Evolutionary conservation across 2,888 invertebrate genomes (phyloP).

Genomic region (Pollenia angustigena): DNA sequence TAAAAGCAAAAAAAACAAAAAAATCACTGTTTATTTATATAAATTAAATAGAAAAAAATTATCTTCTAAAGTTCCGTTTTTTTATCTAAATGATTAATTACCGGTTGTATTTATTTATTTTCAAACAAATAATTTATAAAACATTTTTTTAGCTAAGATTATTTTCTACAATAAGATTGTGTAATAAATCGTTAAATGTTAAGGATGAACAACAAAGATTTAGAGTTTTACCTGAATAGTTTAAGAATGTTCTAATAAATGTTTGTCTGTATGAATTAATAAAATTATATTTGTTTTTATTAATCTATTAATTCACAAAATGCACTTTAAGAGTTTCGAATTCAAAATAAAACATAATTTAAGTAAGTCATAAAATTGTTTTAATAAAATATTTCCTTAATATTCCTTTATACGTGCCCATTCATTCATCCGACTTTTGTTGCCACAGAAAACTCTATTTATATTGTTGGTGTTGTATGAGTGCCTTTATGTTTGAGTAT

Average conservation of each 20-base stretch:
- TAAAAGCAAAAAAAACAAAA: not conserved
- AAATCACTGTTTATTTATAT: slow-evolving; percentile 43
- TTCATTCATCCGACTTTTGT: not conserved
- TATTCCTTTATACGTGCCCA: slow-evolving; percentile 24
- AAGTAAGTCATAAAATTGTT: slow-evolving; percentile 27
- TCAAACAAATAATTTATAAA: slow-evolving; percentile 57
- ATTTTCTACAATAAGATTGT: slow-evolving; percentile 18
- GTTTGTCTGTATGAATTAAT: not conserved
- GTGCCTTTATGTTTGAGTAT: slow-evolving; percentile 6
- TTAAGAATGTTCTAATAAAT: not conserved
- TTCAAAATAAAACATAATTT: not conserved
- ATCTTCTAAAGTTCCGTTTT: slow-evolving; percentile 39
- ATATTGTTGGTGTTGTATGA: not conserved
- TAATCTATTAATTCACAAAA: not conserved
- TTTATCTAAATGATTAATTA: slow-evolving; percentile 63
- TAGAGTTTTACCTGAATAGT: slow-evolving; percentile 3
- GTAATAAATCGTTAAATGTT: slow-evolving; percentile 55
- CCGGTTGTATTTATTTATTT: slow-evolving; percentile 53
- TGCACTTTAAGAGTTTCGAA: slow-evolving; percentile 5
- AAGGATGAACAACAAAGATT: slow-evolving; percentile 5
- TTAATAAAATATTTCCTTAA: slow-evolving; percentile 39
- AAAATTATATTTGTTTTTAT: too few relatives aligned
- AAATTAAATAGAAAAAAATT: slow-evolving; percentile 50
- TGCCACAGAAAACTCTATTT: not conserved
- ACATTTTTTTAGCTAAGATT: slow-evolving; percentile 52